These are phyloP conservation scores for Heliconius hewitsoni DNA, from an alignment of 1,140 invertebrate genomes.

Conservation along the genomic window DNA sequence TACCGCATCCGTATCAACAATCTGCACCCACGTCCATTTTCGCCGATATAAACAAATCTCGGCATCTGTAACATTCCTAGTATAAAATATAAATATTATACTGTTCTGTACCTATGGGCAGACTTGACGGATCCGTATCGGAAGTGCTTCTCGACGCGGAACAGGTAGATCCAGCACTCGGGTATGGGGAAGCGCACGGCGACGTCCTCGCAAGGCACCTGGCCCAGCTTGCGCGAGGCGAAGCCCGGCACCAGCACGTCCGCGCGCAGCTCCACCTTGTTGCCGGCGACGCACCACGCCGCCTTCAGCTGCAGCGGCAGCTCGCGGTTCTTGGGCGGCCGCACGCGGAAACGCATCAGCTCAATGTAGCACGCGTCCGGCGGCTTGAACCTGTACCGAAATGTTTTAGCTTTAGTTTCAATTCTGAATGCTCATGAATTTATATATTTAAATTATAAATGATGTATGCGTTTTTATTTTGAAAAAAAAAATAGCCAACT, in stretches of 20 bases:
- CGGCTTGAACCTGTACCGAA: slow-evolving; percentile 92
- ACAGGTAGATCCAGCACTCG: slow-evolving; percentile 99
- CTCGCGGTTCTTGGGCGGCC: slow-evolving; percentile 97
- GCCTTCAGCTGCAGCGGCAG: slow-evolving; percentile 97
- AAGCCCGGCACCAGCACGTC: slow-evolving; percentile 98
- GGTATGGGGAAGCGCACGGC: slow-evolving; percentile 98
- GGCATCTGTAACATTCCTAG: neutral
- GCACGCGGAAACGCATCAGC: slow-evolving; percentile 96
- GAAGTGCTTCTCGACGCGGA: slow-evolving; percentile 99
- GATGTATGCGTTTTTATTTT: too few relatives aligned
- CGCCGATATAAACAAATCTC: too few relatives aligned
- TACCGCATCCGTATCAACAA: too few relatives aligned
- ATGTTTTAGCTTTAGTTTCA: neutral
- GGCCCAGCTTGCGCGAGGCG: slow-evolving; percentile 95
- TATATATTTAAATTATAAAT: too few relatives aligned
- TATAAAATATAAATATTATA: neutral
- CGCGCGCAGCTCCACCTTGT: slow-evolving; percentile 95
- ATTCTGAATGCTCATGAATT: too few relatives aligned
- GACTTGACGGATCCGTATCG: slow-evolving; percentile 99
- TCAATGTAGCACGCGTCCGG: slow-evolving; percentile 99
- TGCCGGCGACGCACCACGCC: slow-evolving; percentile 91
- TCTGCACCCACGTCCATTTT: too few relatives aligned
- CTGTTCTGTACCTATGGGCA: slow-evolving; percentile 85
- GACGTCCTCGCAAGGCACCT: slow-evolving; percentile 98
- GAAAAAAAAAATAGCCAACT: too few relatives aligned